Evolutionary conservation across 2,113 vertebrate species (phyloP).

Genomic region (Paralichthys olivaceus): DNA sequence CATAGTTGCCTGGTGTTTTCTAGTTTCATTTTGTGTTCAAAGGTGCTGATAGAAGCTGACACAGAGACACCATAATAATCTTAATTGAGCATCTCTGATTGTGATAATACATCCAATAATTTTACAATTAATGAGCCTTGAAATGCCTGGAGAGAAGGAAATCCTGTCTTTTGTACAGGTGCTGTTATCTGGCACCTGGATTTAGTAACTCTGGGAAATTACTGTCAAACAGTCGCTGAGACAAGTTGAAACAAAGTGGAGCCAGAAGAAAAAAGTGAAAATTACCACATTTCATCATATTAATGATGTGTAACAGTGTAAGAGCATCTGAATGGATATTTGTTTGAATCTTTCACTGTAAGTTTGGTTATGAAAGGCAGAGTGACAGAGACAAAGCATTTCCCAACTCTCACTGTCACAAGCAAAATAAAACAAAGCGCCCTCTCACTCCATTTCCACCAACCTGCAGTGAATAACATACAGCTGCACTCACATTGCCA

Average conservation of each 20-base stretch:
- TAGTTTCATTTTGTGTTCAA: no score
- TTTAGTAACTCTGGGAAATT: constrained; percentile 48
- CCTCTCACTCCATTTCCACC: constrained; percentile 11
- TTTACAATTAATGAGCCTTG: constrained; percentile 44
- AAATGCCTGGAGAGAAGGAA: constrained; percentile 17
- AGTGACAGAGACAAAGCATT: constrained; percentile 13
- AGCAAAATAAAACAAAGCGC: constrained; percentile 27
- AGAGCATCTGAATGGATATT: constrained; percentile 8
- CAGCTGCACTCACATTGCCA: constrained; percentile 19
- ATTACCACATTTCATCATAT: constrained; percentile 15
- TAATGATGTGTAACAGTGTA: constrained; percentile 18
- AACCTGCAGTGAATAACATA: constrained; percentile 37
- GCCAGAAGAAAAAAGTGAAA: neutral
- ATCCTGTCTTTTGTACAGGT: constrained; percentile 16
- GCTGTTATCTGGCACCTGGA: constrained; percentile 23
- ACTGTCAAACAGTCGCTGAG: constrained; percentile 37
- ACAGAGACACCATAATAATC: constrained; percentile 20
- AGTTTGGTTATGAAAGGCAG: constrained; percentile 7
- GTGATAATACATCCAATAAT: constrained; percentile 22
- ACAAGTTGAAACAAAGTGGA: constrained; percentile 27
- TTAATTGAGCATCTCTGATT: constrained; percentile 35
- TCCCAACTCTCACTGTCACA: constrained; percentile 12
- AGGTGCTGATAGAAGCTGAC: neutral
- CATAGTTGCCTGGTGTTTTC: neutral
- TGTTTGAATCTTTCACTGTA: neutral